A percentile compares a stretch with the other conserved stretches of the same genome.
Evolutionary conservation across 2,888 invertebrate species (phyloP).

Genomic region (Sisyra terminalis): DNA sequence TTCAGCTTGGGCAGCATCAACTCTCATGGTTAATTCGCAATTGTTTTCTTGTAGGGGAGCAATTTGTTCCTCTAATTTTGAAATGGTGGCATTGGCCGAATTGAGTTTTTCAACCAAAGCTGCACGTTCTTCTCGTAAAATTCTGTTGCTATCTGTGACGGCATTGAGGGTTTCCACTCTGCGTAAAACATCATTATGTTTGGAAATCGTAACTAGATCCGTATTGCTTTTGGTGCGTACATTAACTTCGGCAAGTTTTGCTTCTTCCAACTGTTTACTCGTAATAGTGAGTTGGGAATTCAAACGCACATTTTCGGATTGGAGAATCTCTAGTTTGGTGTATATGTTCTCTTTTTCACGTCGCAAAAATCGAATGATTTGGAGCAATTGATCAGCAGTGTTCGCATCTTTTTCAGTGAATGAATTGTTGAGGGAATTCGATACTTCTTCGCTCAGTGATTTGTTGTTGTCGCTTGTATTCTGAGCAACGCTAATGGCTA

Average conservation of each 20-base stretch:
- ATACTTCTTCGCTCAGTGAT: constrained; percentile 26
- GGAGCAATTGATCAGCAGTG: constrained; percentile 67
- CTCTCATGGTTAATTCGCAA: constrained; percentile 48
- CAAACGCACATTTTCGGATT: constrained; percentile 66
- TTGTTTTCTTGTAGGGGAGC: constrained; percentile 63
- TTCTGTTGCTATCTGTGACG: constrained; percentile 80
- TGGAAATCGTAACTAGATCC: constrained; percentile 56
- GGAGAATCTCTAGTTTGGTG: constrained; percentile 69
- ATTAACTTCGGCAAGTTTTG: constrained; percentile 42
- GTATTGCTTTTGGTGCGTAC: constrained; percentile 64
- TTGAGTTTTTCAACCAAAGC: constrained; percentile 41
- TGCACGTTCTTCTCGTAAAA: constrained; percentile 75
- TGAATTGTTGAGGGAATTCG: constrained; percentile 35
- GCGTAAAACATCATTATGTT: constrained; percentile 73
- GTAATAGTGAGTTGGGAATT: constrained; percentile 55
- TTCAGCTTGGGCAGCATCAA: constrained; percentile 57
- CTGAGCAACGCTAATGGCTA: constrained; percentile 41
- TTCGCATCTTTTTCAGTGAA: constrained; percentile 52
- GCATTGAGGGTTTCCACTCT: constrained; percentile 86
- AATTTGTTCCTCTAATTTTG: constrained; percentile 49
- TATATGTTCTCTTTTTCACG: constrained; percentile 82
- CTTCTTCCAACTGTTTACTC: constrained; percentile 57
- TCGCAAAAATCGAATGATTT: constrained; percentile 74
- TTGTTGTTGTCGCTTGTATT: constrained; percentile 14
- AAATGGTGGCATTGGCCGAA: constrained; percentile 46